Evolutionary conservation across 1,140 invertebrate species (phyloP).

Genomic region (Geopemphigus sp.): DNA sequence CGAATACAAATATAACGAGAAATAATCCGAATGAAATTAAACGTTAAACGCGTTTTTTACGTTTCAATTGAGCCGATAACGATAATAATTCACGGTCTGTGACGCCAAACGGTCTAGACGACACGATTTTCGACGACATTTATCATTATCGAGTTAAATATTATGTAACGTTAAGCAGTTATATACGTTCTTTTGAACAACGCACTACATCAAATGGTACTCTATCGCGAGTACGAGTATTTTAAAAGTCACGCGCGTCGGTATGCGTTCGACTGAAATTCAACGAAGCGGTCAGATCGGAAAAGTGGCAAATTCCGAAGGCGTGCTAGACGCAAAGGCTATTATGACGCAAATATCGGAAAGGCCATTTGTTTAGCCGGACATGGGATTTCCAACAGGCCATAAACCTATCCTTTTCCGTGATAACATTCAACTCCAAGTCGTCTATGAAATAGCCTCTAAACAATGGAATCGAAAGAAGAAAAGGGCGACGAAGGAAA

Average conservation of each 20-base stretch:
- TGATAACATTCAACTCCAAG: no score
- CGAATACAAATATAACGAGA: no score
- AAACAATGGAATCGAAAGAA: no score
- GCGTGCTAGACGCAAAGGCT: not conserved
- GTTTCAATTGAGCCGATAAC: no score
- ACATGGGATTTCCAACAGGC: not conserved
- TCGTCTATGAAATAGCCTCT: no score
- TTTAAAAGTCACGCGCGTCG: not conserved
- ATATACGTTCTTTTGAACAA: not conserved
- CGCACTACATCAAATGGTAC: not conserved
- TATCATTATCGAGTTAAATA: not conserved
- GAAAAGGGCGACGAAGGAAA: no score
- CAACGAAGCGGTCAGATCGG: not conserved
- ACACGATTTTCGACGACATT: no score
- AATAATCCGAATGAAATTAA: not conserved
- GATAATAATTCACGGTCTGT: no score
- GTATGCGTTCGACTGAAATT: conserved; percentile 8
- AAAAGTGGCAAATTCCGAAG: conserved; percentile 26
- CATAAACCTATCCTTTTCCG: not conserved
- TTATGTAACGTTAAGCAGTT: not conserved
- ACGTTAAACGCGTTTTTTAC: no score
- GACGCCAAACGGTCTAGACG: no score
- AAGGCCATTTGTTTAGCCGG: conserved; percentile 13
- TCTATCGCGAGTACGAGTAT: not conserved
- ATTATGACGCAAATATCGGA: conserved; percentile 21